Conservation (phyloP, 2,113 vertebrate species). For the Leucopternis melanops region DNA sequence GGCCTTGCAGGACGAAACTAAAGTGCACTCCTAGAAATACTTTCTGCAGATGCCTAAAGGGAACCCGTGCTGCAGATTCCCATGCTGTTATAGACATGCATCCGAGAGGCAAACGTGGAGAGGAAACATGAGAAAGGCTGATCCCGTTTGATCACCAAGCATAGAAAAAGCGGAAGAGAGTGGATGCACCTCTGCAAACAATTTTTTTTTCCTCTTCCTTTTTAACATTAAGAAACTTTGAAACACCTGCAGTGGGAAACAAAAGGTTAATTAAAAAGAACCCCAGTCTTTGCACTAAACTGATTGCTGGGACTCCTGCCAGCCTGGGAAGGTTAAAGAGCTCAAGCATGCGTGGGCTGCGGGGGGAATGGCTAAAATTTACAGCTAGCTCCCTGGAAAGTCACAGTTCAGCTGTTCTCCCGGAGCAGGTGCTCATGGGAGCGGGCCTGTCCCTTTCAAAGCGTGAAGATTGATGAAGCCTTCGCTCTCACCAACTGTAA, state of each 20-base stretch:
- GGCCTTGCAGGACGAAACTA: background rate
- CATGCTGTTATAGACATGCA: background rate
- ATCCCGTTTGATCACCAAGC: background rate
- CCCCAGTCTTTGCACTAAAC: slow-evolving; percentile 53
- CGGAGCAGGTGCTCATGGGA: slow-evolving; percentile 72
- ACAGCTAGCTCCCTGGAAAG: slow-evolving; percentile 65
- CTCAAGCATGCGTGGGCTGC: slow-evolving; percentile 53
- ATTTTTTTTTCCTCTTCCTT: background rate
- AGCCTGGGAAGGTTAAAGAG: slow-evolving; percentile 69
- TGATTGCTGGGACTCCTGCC: slow-evolving; percentile 61
- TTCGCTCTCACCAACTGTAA: slow-evolving; percentile 76
- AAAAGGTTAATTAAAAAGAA: slow-evolving; percentile 70
- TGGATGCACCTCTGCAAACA: background rate
- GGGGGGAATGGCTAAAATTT: slow-evolving; percentile 64
- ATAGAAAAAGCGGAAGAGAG: background rate
- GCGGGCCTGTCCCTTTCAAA: slow-evolving; percentile 65
- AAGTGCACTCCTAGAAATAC: background rate
- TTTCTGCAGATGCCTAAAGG: background rate
- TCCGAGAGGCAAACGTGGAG: background rate
- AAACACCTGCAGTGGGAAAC: slow-evolving; percentile 61
- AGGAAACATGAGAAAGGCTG: background rate
- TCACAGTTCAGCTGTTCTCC: slow-evolving; percentile 77
- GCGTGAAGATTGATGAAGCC: slow-evolving; percentile 75
- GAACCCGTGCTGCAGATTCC: background rate
- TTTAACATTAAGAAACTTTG: slow-evolving; percentile 23